Evolutionary conservation across 2,888 invertebrate species (phyloP).

Genomic region (Lumbricus terrestris): DNA sequence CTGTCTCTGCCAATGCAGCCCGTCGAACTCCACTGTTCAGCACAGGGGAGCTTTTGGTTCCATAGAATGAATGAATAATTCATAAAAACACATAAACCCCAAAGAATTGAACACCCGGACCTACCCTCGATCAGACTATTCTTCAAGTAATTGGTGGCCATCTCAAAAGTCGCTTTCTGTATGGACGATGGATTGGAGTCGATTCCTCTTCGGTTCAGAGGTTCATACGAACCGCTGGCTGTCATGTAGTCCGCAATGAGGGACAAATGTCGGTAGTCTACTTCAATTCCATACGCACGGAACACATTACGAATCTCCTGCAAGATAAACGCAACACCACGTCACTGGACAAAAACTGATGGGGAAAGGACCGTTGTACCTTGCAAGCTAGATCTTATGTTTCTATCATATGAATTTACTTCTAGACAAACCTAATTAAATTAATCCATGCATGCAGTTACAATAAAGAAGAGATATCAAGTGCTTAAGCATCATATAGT

Average conservation of each 20-base stretch:
- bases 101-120: neutral
- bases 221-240: conserved; percentile 81
- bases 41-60: no score
- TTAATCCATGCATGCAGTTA: no score
- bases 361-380: no score
- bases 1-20: no score
- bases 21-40: no score
- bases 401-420: no score
- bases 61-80: no score
- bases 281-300: conserved; percentile 91
- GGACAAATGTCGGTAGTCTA: conserved; percentile 88
- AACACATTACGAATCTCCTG: conserved; percentile 92
- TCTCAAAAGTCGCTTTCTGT: conserved; percentile 98
- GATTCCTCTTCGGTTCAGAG: conserved; percentile 88
- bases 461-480: no score
- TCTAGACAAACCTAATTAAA: neutral
- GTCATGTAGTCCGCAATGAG: conserved; percentile 98
- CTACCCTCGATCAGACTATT: conserved; percentile 72
- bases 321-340: conserved; percentile 33
- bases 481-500: no score
- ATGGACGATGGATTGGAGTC: conserved; percentile 85
- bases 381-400: no score
- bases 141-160: conserved; percentile 80
- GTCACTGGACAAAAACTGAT: no score
- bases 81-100: no score